phyloP scores from a whole-genome alignment of 2,888 invertebrate genomes.

The Eilema griseolum region DNA sequence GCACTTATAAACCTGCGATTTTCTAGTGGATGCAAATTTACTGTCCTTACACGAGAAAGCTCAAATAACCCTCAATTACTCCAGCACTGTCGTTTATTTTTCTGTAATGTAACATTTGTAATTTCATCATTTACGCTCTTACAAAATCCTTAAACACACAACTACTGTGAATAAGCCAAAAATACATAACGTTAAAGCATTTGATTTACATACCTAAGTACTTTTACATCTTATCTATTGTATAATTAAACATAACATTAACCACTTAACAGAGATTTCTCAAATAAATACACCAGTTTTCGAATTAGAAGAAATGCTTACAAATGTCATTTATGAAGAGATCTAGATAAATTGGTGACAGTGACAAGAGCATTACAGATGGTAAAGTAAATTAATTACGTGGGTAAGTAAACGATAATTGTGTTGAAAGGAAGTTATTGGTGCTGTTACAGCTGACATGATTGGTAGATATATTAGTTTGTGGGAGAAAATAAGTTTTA shows the following conservation, averaged over 20 bases:
- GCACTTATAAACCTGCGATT: too few relatives aligned
- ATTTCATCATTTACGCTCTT: background rate
- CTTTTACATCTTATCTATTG: constrained; percentile 11
- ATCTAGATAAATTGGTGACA: constrained; percentile 44
- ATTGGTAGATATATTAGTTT: constrained; percentile 25
- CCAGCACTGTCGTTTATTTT: too few relatives aligned
- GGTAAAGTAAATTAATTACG: constrained; percentile 45
- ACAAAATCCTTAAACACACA: constrained; percentile 5
- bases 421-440: constrained; percentile 25
- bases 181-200: background rate
- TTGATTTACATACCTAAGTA: constrained; percentile 5
- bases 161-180: constrained; percentile 9
- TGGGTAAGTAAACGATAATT: constrained; percentile 28
- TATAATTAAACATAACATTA: background rate
- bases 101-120: too few relatives aligned
- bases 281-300: background rate
- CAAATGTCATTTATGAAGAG: constrained; percentile 11
- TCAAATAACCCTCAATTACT: too few relatives aligned
- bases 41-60: too few relatives aligned
- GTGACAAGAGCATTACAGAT: constrained; percentile 34
- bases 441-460: constrained; percentile 37
- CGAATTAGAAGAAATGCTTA: background rate
- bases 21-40: too few relatives aligned
- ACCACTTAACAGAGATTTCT: constrained; percentile 16
- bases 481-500: constrained; percentile 20